Percentiles rank a stretch among this genome's conserved stretches.
These are phyloP conservation scores for Mustela lutreola DNA, from an alignment of 2,113 vertebrate genomes.

Conservation along the genomic window DNA sequence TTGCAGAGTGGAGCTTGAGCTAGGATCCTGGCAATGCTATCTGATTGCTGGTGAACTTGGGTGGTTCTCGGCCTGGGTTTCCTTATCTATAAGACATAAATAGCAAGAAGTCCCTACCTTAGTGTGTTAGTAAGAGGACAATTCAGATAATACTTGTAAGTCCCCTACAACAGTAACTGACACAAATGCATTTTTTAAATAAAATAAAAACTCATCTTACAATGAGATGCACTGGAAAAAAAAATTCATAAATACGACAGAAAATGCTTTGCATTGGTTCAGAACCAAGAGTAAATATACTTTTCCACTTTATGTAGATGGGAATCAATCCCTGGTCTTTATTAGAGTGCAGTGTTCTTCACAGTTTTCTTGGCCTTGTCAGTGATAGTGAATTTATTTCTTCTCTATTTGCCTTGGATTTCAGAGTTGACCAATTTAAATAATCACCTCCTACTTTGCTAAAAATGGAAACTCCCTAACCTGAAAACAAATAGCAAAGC, in stretches of 20 bases:
- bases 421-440: background rate
- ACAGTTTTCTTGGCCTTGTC: background rate
- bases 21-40: background rate
- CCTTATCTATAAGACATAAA: rapidly evolving
- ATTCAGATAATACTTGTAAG: background rate
- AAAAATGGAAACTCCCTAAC: background rate
- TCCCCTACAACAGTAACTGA: background rate
- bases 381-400: rapidly evolving
- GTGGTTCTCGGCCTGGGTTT: background rate
- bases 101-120: rapidly evolving
- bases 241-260: background rate
- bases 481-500: background rate
- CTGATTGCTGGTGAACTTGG: background rate
- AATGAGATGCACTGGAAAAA: background rate
- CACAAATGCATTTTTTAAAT: background rate
- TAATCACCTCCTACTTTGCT: background rate
- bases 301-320: background rate
- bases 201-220: background rate
- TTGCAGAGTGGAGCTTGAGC: background rate
- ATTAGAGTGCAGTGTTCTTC: background rate
- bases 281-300: background rate
- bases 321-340: background rate
- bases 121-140: background rate
- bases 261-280: background rate
- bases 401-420: background rate